These are phyloP conservation scores for Neomonachus schauinslandi DNA, from an alignment of 2,113 vertebrate species.

Conservation along the genomic window DNA sequence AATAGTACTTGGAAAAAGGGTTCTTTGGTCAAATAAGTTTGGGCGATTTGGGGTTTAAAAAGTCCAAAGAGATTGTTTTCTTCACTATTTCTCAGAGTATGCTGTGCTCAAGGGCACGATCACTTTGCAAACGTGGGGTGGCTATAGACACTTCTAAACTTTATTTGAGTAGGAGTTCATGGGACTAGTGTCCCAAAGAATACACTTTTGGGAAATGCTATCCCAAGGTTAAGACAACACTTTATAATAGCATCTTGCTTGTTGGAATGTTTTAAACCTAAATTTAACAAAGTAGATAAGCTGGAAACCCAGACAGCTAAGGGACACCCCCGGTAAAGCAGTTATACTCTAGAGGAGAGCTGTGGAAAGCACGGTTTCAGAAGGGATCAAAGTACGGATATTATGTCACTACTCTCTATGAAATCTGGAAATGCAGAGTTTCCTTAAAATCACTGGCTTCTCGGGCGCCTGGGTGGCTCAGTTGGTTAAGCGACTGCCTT, in stretches of 20 bases:
- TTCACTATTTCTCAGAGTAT: not conserved
- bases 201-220: not conserved
- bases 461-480: too few species aligned
- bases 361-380: slow-evolving; percentile 1
- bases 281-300: not conserved
- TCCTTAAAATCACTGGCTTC: not conserved
- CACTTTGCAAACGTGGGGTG: not conserved
- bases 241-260: not conserved
- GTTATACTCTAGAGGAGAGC: not conserved
- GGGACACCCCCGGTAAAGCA: not conserved
- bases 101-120: not conserved
- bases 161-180: not conserved
- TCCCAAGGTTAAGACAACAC: not conserved
- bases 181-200: not conserved
- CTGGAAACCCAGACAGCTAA: not conserved
- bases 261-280: not conserved
- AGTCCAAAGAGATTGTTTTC: not conserved
- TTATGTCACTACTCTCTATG: not conserved
- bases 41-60: not conserved
- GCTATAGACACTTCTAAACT: not conserved
- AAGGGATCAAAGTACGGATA: not conserved
- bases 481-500: too few species aligned
- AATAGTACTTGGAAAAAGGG: not conserved
- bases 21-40: not conserved
- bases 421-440: slow-evolving; percentile 45